Percentiles rank a stretch among this genome's conserved stretches.
These are phyloP conservation scores for Syngnathus scovelli DNA, from an alignment of 2,113 vertebrate species.

Conservation along the genomic window DNA sequence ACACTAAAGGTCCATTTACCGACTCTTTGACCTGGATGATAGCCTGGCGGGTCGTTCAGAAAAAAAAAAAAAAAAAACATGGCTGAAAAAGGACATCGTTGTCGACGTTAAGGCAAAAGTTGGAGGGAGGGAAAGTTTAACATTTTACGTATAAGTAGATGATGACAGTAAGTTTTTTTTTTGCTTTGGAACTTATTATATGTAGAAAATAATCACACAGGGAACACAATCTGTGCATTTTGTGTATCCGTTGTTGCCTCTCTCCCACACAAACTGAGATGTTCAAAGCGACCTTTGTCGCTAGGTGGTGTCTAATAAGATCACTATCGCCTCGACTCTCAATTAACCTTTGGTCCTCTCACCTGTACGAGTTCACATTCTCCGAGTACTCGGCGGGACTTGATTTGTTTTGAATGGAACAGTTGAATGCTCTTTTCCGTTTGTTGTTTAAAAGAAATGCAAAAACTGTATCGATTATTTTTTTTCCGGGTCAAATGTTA, in stretches of 20 bases:
- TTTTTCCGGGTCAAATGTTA: neutral
- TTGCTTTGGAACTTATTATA: neutral
- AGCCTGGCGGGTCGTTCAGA: neutral
- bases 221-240: neutral
- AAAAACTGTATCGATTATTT: neutral
- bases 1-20: neutral
- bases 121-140: too few relatives aligned
- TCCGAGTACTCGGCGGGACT: slow-evolving; percentile 36
- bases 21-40: neutral
- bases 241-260: neutral
- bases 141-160: too few relatives aligned
- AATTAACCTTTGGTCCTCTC: slow-evolving; percentile 57
- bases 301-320: slow-evolving; percentile 49
- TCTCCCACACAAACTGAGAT: slow-evolving; percentile 8
- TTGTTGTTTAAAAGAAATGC: neutral
- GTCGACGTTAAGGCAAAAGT: neutral
- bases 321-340: slow-evolving; percentile 53
- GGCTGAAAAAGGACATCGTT: neutral
- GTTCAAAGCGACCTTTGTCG: slow-evolving; percentile 39
- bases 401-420: neutral
- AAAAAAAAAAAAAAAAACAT: neutral
- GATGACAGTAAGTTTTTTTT: neutral
- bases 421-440: neutral
- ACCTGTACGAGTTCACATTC: slow-evolving; percentile 34
- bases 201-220: neutral